Percentiles rank a stretch among this genome's conserved stretches.
These are phyloP conservation scores for Prosapia bicincta DNA, from an alignment of 2,888 invertebrate genomes.

Conservation along the genomic window DNA sequence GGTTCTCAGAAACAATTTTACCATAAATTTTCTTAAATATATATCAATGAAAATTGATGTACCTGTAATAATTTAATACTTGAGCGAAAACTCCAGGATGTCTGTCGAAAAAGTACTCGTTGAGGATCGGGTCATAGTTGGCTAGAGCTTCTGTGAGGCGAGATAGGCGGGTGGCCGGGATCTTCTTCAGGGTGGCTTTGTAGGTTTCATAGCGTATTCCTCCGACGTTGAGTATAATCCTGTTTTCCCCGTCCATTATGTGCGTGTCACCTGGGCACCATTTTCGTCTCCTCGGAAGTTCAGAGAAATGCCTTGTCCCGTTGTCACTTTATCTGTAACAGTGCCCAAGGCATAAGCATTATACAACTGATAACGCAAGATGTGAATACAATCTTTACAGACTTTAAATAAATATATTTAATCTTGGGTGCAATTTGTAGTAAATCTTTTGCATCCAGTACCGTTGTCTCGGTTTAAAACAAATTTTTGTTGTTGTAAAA, in stretches of 20 bases:
- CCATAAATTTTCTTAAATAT: no score
- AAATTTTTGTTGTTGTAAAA: no score
- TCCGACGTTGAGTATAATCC: slow-evolving; percentile 91
- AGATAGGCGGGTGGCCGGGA: slow-evolving; percentile 81
- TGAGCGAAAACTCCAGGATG: slow-evolving; percentile 90
- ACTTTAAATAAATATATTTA: no score
- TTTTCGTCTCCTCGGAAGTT: neutral
- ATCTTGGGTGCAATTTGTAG: no score
- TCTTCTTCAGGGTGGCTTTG: slow-evolving; percentile 81
- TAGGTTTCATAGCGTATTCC: slow-evolving; percentile 78
- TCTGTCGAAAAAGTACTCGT: slow-evolving; percentile 85
- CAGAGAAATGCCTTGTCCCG: neutral
- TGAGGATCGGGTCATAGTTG: slow-evolving; percentile 84
- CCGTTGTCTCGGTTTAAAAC: no score
- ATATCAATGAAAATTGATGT: no score
- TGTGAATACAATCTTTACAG: no score
- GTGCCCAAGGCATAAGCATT: no score
- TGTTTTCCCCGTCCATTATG: slow-evolving; percentile 83
- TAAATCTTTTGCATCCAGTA: no score
- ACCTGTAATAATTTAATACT: slow-evolving; percentile 83
- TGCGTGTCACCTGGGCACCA: slow-evolving; percentile 16
- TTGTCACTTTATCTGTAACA: no score
- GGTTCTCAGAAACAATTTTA: no score
- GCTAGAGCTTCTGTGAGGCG: slow-evolving; percentile 80
- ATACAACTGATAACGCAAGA: no score